phyloP scores from a whole-genome alignment of 2,888 invertebrate genomes.

The Drosophila helvetica region DNA sequence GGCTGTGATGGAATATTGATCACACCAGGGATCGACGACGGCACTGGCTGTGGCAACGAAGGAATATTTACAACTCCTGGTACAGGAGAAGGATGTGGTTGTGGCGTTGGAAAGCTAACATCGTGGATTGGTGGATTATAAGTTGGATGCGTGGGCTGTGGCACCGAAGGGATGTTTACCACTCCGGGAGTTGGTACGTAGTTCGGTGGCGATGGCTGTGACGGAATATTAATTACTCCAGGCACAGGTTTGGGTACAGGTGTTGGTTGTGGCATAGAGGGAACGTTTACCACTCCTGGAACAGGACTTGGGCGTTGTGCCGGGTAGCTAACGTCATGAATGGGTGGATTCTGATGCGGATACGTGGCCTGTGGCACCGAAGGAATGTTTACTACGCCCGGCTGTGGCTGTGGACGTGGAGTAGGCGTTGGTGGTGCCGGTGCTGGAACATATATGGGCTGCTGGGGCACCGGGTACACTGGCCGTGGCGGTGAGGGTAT shows the following conservation, averaged over 20 bases:
- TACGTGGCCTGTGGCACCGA: constrained; percentile 27
- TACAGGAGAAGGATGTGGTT: constrained; percentile 8
- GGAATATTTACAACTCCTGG: constrained; percentile 44
- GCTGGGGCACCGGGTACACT: constrained; percentile 2
- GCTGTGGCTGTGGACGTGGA: not conserved
- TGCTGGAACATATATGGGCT: constrained; percentile 27
- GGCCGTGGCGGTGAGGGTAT: constrained; percentile 53
- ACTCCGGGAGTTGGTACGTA: constrained; percentile 29
- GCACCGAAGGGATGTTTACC: constrained; percentile 50
- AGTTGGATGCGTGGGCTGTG: constrained; percentile 23
- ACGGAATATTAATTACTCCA: constrained; percentile 20
- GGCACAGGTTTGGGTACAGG: constrained; percentile 11
- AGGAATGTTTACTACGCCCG: constrained; percentile 22
- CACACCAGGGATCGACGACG: constrained; percentile 25
- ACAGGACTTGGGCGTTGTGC: not conserved
- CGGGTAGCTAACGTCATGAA: constrained; percentile 55
- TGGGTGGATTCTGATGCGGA: constrained; percentile 72
- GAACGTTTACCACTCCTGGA: constrained; percentile 46
- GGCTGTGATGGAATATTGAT: constrained; percentile 37
- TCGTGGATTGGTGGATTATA: constrained; percentile 13
- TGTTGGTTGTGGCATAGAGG: constrained; percentile 28
- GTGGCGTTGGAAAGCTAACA: constrained; percentile 26
- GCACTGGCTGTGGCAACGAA: constrained; percentile 25
- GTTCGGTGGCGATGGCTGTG: constrained; percentile 57
- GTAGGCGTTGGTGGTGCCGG: not conserved